Conservation (phyloP, 2,797 vertebrate genomes). For the Bradypodion ventrale region DNA sequence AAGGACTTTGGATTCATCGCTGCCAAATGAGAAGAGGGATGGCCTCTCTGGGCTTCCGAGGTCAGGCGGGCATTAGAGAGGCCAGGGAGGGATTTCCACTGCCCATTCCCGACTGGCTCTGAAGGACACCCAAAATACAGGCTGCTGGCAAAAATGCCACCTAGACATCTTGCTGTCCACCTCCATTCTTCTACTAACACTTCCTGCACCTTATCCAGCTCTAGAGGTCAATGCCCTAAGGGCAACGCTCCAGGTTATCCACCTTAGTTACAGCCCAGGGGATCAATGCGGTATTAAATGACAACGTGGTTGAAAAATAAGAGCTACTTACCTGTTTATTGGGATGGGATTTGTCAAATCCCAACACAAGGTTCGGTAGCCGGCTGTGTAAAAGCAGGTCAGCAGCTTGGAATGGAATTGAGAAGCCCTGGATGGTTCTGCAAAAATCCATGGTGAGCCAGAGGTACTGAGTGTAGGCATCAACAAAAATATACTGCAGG, state of each 20-base stretch:
- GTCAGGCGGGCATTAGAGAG: neutral
- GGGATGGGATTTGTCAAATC: conserved; percentile 91
- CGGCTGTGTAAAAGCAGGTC: conserved; percentile 91
- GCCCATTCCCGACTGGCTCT: no score
- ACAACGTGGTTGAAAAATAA: no score
- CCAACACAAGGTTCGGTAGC: conserved; percentile 85
- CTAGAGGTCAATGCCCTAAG: no score
- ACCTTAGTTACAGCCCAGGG: no score
- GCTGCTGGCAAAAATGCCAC: no score
- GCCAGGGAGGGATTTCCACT: neutral
- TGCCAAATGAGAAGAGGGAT: neutral
- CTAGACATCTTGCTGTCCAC: no score
- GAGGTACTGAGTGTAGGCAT: conserved; percentile 86
- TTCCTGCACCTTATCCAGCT: no score
- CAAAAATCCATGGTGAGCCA: conserved; percentile 97
- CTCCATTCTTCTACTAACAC: no score
- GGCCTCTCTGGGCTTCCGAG: neutral
- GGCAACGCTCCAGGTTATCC: no score
- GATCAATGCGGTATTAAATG: no score
- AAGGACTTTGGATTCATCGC: neutral
- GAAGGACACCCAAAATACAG: no score
- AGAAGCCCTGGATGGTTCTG: conserved; percentile 85
- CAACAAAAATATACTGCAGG: conserved; percentile 92
- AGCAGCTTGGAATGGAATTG: conserved; percentile 88
- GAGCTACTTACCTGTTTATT: conserved; percentile 89